Conservation (phyloP, 2,113 vertebrate species). For the Parotia lawesii region DNA sequence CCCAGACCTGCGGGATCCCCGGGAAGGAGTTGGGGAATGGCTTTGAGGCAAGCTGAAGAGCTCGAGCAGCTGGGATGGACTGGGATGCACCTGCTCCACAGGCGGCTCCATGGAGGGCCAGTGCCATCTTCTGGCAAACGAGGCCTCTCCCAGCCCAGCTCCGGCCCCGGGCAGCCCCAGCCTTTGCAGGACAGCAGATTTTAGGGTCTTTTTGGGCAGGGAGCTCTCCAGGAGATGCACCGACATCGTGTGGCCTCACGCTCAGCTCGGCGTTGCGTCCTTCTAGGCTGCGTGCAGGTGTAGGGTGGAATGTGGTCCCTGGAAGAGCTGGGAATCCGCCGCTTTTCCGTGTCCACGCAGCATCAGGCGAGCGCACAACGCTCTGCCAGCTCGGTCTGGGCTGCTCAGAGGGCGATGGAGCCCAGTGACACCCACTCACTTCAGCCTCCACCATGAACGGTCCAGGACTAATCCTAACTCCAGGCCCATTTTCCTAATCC, state of each 20-base stretch:
- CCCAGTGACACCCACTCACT: rapidly evolving
- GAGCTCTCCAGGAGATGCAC: background rate
- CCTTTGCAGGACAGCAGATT: background rate
- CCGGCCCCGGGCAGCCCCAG: background rate
- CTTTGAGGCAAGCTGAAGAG: background rate
- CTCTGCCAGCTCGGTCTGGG: background rate
- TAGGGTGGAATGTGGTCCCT: background rate
- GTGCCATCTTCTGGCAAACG: conserved; percentile 23
- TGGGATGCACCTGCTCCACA: background rate
- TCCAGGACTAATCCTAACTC: background rate
- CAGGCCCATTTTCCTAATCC: background rate
- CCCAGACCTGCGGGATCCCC: rapidly evolving
- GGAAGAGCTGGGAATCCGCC: background rate
- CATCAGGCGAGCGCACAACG: rapidly evolving
- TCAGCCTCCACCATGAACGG: rapidly evolving
- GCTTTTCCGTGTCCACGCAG: rapidly evolving
- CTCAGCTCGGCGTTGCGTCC: rapidly evolving
- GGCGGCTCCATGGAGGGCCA: background rate
- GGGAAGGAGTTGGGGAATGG: background rate
- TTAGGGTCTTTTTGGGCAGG: rapidly evolving
- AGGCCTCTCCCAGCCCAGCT: background rate
- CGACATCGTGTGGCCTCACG: rapidly evolving
- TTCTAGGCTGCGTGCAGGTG: background rate
- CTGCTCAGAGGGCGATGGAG: rapidly evolving
- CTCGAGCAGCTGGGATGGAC: rapidly evolving